phyloP scores from a whole-genome alignment of 2,113 vertebrate genomes.

The Oryzias curvinotus region DNA sequence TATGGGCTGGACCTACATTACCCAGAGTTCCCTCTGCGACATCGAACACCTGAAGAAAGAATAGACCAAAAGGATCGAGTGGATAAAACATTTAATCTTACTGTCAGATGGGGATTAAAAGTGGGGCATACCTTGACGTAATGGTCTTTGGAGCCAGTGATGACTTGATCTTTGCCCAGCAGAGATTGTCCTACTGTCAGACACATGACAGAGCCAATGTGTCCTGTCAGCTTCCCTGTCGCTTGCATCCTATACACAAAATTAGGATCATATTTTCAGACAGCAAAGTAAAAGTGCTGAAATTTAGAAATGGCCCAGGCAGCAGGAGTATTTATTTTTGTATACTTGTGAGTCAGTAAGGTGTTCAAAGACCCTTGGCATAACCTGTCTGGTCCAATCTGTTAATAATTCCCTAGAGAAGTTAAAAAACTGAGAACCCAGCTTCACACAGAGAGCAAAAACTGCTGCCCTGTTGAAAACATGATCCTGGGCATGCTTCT shows the following conservation, averaged over 20 bases:
- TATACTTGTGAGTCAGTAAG: constrained; percentile 49
- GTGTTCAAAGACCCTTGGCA: constrained; percentile 39
- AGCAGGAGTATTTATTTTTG: constrained; percentile 44
- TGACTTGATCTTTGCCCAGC: constrained; percentile 90
- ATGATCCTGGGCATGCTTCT: neutral
- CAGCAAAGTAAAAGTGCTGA: constrained; percentile 34
- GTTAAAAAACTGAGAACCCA: constrained; percentile 8
- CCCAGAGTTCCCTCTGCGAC: constrained; percentile 84
- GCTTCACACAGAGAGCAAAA: constrained; percentile 5
- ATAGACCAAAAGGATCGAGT: neutral
- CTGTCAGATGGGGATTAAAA: neutral
- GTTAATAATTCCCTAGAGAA: constrained; percentile 36
- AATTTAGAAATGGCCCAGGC: constrained; percentile 32
- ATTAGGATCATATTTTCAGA: constrained; percentile 14
- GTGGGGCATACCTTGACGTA: constrained; percentile 87
- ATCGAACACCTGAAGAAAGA: constrained; percentile 85
- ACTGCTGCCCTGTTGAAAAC: constrained; percentile 6
- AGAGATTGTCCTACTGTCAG: constrained; percentile 88
- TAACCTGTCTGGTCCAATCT: constrained; percentile 48
- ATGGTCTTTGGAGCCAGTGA: constrained; percentile 97
- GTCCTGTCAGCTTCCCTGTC: constrained; percentile 89
- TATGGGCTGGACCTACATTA: constrained; percentile 90
- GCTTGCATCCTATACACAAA: constrained; percentile 83
- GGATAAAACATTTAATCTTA: neutral
- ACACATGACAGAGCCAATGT: constrained; percentile 96